Evolutionary conservation across 2,113 vertebrate species (phyloP).

Genomic region (Typhlomys cinereus): DNA sequence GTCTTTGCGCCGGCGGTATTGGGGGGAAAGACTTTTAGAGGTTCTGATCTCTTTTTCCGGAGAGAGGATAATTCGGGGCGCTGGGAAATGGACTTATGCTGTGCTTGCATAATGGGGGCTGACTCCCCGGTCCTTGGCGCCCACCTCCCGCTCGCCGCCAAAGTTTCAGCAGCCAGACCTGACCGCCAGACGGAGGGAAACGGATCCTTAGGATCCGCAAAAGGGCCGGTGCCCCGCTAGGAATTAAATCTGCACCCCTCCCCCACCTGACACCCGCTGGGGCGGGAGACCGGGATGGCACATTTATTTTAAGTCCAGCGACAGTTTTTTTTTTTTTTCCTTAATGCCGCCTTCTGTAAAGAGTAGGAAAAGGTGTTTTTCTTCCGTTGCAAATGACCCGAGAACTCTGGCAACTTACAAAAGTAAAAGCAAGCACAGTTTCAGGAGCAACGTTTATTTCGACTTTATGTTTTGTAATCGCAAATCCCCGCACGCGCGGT

Average conservation of each 20-base stretch:
- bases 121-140: background rate
- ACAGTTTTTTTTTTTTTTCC: background rate
- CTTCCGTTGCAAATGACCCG: conserved; percentile 59
- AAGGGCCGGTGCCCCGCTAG: background rate
- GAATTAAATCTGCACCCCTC: background rate
- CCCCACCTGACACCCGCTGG: conserved; percentile 27
- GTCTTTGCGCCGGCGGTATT: background rate
- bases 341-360: conserved; percentile 43
- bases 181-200: background rate
- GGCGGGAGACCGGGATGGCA: background rate
- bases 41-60: background rate
- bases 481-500: background rate
- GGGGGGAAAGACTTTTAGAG: background rate
- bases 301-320: conserved; percentile 41
- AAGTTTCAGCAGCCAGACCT: conserved; percentile 17
- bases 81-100: background rate
- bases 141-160: background rate
- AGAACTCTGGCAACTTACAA: conserved; percentile 69
- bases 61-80: background rate
- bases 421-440: conserved; percentile 69
- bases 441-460: background rate
- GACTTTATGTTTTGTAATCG: background rate
- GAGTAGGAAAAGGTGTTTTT: conserved; percentile 20
- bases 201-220: background rate
- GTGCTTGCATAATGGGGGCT: background rate